Percentiles rank a stretch among this genome's conserved stretches.
These are phyloP conservation scores for Dromococcyx pavoninus DNA, from an alignment of 2,797 vertebrate genomes.

Conservation along the genomic window DNA sequence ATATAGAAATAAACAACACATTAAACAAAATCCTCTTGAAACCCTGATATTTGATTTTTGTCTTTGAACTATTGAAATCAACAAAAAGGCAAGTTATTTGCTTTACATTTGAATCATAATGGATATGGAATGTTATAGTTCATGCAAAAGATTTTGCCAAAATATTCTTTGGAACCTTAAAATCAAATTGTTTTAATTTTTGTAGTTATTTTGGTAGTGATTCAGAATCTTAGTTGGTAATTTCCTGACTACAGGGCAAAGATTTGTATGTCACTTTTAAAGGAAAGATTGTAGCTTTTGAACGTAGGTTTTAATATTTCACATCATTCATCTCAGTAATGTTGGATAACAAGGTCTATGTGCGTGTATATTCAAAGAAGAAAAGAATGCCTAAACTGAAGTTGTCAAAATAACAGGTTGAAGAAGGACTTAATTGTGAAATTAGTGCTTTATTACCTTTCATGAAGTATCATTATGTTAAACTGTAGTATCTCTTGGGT, in stretches of 20 bases:
- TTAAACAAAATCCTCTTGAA: neutral
- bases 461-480: neutral
- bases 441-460: neutral
- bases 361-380: neutral
- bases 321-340: neutral
- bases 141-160: neutral
- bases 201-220: neutral
- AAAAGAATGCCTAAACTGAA: neutral
- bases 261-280: neutral
- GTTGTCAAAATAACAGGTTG: neutral
- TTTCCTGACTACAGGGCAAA: neutral
- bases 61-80: neutral
- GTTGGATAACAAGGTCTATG: neutral
- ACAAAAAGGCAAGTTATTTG: neutral
- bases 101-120: neutral
- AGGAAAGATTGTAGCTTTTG: neutral
- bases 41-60: neutral
- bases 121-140: neutral
- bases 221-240: neutral
- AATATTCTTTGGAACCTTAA: neutral
- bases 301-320: neutral
- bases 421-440: neutral
- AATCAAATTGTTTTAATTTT: neutral
- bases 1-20: neutral
- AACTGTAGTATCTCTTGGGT: neutral